Base-by-base conservation (phyloP, 2,888 invertebrate species). In the Archaeoteleia sp. region DNA sequence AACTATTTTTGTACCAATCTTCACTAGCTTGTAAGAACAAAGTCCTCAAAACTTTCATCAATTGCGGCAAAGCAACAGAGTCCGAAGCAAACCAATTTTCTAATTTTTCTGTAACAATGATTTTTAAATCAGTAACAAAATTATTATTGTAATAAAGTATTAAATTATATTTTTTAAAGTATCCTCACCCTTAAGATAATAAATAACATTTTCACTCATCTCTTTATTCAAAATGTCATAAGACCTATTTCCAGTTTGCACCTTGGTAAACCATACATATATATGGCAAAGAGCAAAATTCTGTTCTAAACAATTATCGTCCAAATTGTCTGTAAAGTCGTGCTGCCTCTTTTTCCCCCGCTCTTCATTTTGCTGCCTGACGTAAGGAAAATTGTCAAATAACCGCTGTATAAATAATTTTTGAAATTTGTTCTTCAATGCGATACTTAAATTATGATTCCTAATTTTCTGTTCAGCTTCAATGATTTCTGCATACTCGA, bases 301-400 rank as follows among this genome's bases (percentile, higher is more conserved):
- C 74, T 90, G 88, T 25, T 86, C 83, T 1, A 87, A 66, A 73
- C 89, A 90, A 61, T 85, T 81, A 9, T 85, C 82, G 5, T 85
- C 85, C 3, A 85, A 75, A 80, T 82, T 73, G 86, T 85, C 42
- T 74, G 71, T 14, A 85, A 82, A 85, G 48, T 87, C 86, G 25
- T 66, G 71, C 66, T 87, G 81, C 6, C 77, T 78, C 54, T 73
- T 87, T 17, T 82, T 80, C 53, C 23, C 35, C 37, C 8, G 86
- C 82, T 55, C 75, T 29, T 53, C 51, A 25, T 20, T 14, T 17
- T 53, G 45, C 42, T 70, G 60, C 14, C 54, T 66, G 1, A 27
- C 30, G 81, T 89, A 91, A 0, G 91, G 91, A 73, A 91, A 91
- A 42, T 86, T 84, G 25, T 78, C 80, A 1, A 92, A 82, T 67